Base-by-base conservation (phyloP, 2,113 vertebrate genomes). In the Brachionichthys hirsutus region DNA sequence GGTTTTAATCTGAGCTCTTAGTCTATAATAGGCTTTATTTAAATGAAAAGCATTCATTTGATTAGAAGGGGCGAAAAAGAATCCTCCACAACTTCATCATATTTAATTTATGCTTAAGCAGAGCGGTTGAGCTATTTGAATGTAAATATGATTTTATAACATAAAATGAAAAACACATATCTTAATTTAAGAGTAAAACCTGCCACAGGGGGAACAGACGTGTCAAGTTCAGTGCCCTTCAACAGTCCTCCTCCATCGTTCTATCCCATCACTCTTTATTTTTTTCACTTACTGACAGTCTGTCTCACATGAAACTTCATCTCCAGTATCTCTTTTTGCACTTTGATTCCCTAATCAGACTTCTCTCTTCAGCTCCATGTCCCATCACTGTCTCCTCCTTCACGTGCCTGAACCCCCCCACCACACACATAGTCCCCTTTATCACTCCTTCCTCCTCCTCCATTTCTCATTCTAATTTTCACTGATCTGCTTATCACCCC, bases 121-220 rank as follows among this genome's bases (percentile, higher is more conserved):
- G 10, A 38, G 36, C 12, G 1, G 36, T 9, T 38, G 36, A 38
- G 36, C 12, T 12, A 38, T 1, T 38, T 12, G 10, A 38, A 11
- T 3, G 9, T 38, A 10, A 38, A 38, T 12, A 10, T 38, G 36
- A 38, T 38, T 38, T 12, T 43, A 62, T 12, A 8, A 64, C 77
- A 48, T 38, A 50, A 73, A 70, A 71, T 44, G 74, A 40, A 65
- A 70, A 22, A n/a, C 58, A 60, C 59, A 62, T 40, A 60, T 46
- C 56, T 62, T 62, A 53, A 75, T 75, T 78, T 77, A 55, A 60
- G 61, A 67, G 67, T 53, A 62, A 75, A 84, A 64, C 73, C 61
- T 51, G 70, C 71, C 66, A 84, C 47, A 7, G 79, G 75, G 68
- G 67, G 73, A 80, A 38, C 9, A 53, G 78, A 80, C 44, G 59